Evolutionary conservation across 1,140 invertebrate genomes (phyloP), one percentile per base, ranked within the genome.

Genomic region (Drosophila funebris): DNA sequence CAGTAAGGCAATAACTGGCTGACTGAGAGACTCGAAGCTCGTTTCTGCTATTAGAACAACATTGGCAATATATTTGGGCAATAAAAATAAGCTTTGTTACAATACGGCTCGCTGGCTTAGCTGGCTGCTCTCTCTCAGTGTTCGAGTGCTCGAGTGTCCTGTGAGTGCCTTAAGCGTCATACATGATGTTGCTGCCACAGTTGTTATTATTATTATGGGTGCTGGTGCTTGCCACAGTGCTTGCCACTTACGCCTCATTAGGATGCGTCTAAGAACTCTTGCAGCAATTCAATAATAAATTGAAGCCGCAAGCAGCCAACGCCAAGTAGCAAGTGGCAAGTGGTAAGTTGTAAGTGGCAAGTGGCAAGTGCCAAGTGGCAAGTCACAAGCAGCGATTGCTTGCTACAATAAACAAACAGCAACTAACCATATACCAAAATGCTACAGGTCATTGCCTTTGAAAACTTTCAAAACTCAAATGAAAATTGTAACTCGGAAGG

Each of bases 21-120:
- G 46, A 24, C 22, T 24, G 44, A 37, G 58, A 29, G 14, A 63
- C 9, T 43, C 14, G 29, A 8, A 48, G 82, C 82, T 85, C 82
- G 82, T 87, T 87, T 82, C 71, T 87, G 82, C 82, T 87, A 87
- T 87, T 87, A 88, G 82, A 87, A 87, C 82, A 87, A 82, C 82
- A 87, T 87, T 87, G 82, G 70, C 82, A 87, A 87, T 88, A 87
- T 87, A 87, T 87, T 82, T 75, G 66, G 82, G 78, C 83, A 88
- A 87, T 87, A 87, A 87, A 88, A 87, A 87, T 88, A 87, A 88
- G 82, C 83, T 88, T 87, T 76, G 73, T 64, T 78, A 85, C 83
- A 76, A 87, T 73, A 54, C 64, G 64, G 63, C 69, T 58, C 27
- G 36, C 44, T 57, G 62, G 53, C 70, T 68, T 24, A 68, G 46